Conservation (phyloP, 2,888 invertebrate genomes). For the Sylvicola cinctus region DNA sequence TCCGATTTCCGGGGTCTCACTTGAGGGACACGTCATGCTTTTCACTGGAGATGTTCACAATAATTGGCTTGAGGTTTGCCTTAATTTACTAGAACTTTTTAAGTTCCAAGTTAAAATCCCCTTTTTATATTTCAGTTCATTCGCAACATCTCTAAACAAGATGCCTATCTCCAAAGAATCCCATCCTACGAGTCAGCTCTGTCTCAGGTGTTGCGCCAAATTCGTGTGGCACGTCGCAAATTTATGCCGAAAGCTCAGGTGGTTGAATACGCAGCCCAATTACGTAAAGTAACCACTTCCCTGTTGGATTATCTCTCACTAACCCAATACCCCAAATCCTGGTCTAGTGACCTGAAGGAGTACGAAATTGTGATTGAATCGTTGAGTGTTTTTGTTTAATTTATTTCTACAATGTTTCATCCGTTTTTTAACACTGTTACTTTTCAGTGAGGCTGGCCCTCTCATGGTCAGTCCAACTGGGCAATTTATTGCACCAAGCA, state of each 20-base stretch:
- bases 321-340: slow-evolving; percentile 41
- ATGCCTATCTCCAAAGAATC: slow-evolving; percentile 47
- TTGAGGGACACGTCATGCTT: slow-evolving; percentile 76
- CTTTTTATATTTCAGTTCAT: slow-evolving; percentile 38
- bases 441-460: slow-evolving; percentile 71
- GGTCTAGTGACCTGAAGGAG: slow-evolving; percentile 50
- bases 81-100: slow-evolving; percentile 3
- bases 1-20: slow-evolving; percentile 73
- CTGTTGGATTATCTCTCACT: slow-evolving; percentile 54
- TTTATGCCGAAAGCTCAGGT: slow-evolving; percentile 84
- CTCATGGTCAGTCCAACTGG: slow-evolving; percentile 85
- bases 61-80: slow-evolving; percentile 73
- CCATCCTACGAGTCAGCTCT: slow-evolving; percentile 70
- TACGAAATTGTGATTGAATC: slow-evolving; percentile 77
- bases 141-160: slow-evolving; percentile 58
- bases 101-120: background rate
- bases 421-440: slow-evolving; percentile 5
- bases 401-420: background rate
- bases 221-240: slow-evolving; percentile 69
- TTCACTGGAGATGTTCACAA: slow-evolving; percentile 84
- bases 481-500: slow-evolving; percentile 80
- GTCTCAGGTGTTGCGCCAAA: slow-evolving; percentile 62
- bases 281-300: slow-evolving; percentile 66
- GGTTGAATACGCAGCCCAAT: slow-evolving; percentile 62
- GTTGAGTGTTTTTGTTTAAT: slow-evolving; percentile 31